phyloP scores from a whole-genome alignment of 2,113 vertebrate species.

The Pseudorhombus dupliciocellatus region DNA sequence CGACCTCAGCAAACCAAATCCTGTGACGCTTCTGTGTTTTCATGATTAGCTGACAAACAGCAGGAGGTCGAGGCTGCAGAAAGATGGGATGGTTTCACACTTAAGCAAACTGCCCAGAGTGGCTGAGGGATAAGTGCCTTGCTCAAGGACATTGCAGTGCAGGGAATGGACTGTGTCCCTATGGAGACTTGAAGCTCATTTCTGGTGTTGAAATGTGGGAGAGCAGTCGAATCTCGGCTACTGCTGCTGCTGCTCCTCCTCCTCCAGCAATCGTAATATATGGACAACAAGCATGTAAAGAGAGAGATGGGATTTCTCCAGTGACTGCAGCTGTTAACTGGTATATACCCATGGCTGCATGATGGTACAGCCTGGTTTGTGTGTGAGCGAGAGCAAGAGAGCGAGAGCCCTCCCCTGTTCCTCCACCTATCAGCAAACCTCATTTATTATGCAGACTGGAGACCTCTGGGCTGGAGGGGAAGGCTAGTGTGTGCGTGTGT shows the following conservation, averaged over 20 bases:
- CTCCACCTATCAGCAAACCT: conserved; percentile 73
- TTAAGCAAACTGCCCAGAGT: background rate
- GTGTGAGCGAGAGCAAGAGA: conserved; percentile 4
- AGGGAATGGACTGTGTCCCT: conserved; percentile 15
- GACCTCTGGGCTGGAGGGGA: conserved; percentile 58
- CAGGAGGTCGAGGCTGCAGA: conserved; percentile 1
- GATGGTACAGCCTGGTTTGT: conserved; percentile 44
- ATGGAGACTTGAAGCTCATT: conserved; percentile 28
- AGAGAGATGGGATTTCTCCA: conserved; percentile 67
- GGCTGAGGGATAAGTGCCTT: conserved; percentile 52
- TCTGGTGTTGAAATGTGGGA: conserved; percentile 49
- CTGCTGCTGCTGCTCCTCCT: no score
- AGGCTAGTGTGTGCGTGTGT: conserved; percentile 42
- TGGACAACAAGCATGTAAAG: conserved; percentile 65
- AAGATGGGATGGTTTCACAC: background rate
- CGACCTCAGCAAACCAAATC: conserved; percentile 13
- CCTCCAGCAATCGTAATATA: conserved; percentile 60
- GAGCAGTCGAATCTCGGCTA: conserved; percentile 23
- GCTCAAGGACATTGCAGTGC: conserved; percentile 60
- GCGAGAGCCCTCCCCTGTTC: conserved; percentile 36
- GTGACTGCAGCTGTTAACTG: conserved; percentile 70
- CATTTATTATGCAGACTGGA: conserved; percentile 80
- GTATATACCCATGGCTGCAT: conserved; percentile 55
- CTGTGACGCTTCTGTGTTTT: conserved; percentile 25
- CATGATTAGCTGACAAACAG: conserved; percentile 41